Evolutionary conservation across 2,888 invertebrate genomes (phyloP), one percentile per base, ranked within the genome.

Genomic region (Lydus trimaculatus): DNA sequence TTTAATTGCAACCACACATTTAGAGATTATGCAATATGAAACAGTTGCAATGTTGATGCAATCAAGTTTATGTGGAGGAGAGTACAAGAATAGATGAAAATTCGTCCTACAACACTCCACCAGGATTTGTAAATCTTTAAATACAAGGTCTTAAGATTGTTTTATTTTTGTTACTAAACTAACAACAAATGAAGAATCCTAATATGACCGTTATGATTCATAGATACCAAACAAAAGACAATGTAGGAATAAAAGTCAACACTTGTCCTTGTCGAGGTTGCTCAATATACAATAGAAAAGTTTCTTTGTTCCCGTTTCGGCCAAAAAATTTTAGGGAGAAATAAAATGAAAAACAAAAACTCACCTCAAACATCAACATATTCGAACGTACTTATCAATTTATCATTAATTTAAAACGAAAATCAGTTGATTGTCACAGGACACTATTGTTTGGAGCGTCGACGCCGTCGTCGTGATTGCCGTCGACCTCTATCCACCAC

Each of bases 291-390:
- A 59, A 31, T 28, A 31, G 31, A 31, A 59, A 59, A 31, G 17
- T 31, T 31, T 17, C 33, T 59, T 31, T 17, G 33, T 59, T 59
- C 15, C 28, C 8, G 31, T 59, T 59, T 59, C n/a, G 8, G 20
- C 2, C 9, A 0, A 31, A 31, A 33, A 17, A 9, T 28, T 31
- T 31, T 59, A 7, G 11, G 4, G 59, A 23, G n/a, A 28, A 58
- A 58, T 20, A 31, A 17, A 15, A 17, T 28, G n/a, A n/a, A n/a
- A 67, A 66, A 72, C 68, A 61, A 68, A 69, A 63, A 73, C 72
- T 72, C 74, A 75, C 75, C 71, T 79, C 79, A 67, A 78, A 79
- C 66, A 79, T 78, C 73, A 79, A 73, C 79, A 79, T 79, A 28
- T 73, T 73, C 23, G 56, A 48, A 66, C 31, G 23, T 36, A 17